Conservation (phyloP, 2,113 vertebrate genomes). For the Diphyllodes magnificus region DNA sequence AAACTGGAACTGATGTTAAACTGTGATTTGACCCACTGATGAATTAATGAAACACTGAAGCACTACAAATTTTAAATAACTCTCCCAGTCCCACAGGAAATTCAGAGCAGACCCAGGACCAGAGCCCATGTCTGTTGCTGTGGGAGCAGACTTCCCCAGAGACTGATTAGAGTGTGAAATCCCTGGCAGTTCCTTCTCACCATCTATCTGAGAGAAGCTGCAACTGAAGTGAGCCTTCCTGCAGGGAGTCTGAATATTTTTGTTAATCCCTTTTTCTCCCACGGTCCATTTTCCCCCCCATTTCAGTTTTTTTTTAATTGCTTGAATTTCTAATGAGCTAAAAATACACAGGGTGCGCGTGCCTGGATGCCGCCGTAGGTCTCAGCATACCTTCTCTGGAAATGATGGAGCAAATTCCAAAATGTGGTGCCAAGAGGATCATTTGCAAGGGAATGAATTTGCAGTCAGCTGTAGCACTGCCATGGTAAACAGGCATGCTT, state of each 20-base stretch:
- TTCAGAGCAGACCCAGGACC: not conserved
- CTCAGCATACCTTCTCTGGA: not conserved
- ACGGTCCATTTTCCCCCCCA: not conserved
- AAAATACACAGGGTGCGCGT: rapidly evolving
- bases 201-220: not conserved
- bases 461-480: not conserved
- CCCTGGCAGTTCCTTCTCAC: not conserved
- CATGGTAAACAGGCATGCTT: not conserved
- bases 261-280: not conserved
- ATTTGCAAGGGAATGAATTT: conserved; percentile 12
- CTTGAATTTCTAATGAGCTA: not conserved
- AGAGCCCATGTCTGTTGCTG: not conserved
- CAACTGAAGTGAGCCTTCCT: not conserved
- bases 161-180: not conserved
- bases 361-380: not conserved
- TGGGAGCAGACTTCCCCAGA: not conserved
- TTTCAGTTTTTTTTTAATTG: not conserved
- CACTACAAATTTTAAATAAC: not conserved
- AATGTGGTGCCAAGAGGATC: not conserved
- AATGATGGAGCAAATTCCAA: not conserved
- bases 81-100: not conserved
- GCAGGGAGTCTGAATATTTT: not conserved
- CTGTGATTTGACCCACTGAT: not conserved
- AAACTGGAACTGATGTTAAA: not conserved
- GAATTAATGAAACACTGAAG: not conserved